phyloP scores from a whole-genome alignment of 1,140 invertebrate genomes.

The Drosophila kanapiae region DNA sequence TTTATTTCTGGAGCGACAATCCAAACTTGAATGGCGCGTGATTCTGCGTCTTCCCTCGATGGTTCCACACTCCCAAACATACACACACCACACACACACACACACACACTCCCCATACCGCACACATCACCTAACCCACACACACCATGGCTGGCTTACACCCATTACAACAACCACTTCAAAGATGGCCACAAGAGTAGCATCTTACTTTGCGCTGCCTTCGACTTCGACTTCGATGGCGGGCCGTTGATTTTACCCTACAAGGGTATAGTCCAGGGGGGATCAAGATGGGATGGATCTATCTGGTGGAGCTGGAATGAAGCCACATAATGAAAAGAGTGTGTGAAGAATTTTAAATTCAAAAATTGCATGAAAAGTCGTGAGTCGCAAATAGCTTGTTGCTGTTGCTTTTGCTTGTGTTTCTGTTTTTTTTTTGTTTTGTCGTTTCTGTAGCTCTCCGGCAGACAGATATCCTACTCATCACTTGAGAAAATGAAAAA shows the following conservation, averaged over 20 bases:
- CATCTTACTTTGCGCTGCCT: slow-evolving; percentile 74
- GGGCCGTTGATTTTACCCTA: slow-evolving; percentile 62
- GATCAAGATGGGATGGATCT: slow-evolving; percentile 9
- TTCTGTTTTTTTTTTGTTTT: slow-evolving; percentile 25
- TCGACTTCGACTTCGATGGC: slow-evolving; percentile 67
- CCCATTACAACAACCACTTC: slow-evolving; percentile 78
- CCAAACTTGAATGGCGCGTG: slow-evolving; percentile 77
- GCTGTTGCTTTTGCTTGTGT: slow-evolving; percentile 38
- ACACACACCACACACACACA: slow-evolving; percentile 15
- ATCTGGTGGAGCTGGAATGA: slow-evolving; percentile 52
- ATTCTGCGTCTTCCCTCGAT: slow-evolving; percentile 64
- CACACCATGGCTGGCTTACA: slow-evolving; percentile 27
- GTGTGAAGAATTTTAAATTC: slow-evolving; percentile 84
- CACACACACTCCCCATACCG: slow-evolving; percentile 22
- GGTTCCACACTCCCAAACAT: slow-evolving; percentile 29
- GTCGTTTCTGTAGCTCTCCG: slow-evolving; percentile 34
- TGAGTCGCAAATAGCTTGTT: slow-evolving; percentile 84
- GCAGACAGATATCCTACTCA: slow-evolving; percentile 82
- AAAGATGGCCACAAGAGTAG: slow-evolving; percentile 82
- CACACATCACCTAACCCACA: slow-evolving; percentile 15
- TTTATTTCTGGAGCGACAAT: slow-evolving; percentile 60
- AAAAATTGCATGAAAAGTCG: slow-evolving; percentile 84
- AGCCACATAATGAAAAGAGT: slow-evolving; percentile 83
- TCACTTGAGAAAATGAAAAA: slow-evolving; percentile 84
- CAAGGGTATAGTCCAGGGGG: slow-evolving; percentile 7